A percentile compares a stretch with the other conserved stretches of the same genome.
Evolutionary conservation across 2,113 vertebrate species (phyloP).

Genomic region (Meleagris gallopavo): DNA sequence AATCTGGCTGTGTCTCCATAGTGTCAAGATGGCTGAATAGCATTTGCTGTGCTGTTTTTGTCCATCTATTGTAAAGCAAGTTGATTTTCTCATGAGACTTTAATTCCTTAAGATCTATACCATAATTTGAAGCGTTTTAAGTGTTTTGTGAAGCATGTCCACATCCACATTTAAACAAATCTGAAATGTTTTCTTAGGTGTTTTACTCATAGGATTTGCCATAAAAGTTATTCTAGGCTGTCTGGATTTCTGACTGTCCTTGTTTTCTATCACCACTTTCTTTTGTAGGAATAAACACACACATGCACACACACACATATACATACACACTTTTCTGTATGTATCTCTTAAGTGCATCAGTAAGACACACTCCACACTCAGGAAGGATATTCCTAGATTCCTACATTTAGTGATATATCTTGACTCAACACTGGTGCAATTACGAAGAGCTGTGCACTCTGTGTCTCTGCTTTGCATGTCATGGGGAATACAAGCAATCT

Average conservation of each 20-base stretch:
- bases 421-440: neutral
- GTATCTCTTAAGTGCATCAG: neutral
- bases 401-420: fast-evolving
- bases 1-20: neutral
- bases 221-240: neutral
- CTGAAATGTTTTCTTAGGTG: neutral
- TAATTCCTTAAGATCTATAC: neutral
- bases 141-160: neutral
- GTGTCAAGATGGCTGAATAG: neutral
- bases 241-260: neutral
- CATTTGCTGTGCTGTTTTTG: neutral
- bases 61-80: neutral
- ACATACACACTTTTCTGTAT: fast-evolving
- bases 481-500: neutral
- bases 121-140: fast-evolving
- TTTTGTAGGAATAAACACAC: neutral
- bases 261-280: neutral
- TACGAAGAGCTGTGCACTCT: neutral
- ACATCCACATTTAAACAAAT: neutral
- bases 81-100: neutral
- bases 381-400: neutral
- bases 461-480: neutral
- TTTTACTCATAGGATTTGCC: neutral
- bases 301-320: fast-evolving
- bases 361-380: fast-evolving